phyloP scores from a whole-genome alignment of 2,888 invertebrate species.

The Trissonchulus sp. region DNA sequence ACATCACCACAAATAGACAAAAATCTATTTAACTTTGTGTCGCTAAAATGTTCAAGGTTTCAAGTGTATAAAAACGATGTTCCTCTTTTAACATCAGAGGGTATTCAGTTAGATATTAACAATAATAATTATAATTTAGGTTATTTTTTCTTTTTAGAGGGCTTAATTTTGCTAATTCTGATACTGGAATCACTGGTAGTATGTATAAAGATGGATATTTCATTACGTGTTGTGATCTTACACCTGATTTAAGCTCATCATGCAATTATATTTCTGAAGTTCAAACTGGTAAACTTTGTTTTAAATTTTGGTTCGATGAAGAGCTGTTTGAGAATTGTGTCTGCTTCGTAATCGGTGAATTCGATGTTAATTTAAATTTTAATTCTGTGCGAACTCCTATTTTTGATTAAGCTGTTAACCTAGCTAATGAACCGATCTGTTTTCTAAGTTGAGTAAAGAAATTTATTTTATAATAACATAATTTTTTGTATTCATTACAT shows the following conservation, averaged over 20 bases:
- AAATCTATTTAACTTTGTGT: too few species aligned
- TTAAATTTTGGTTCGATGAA: neutral
- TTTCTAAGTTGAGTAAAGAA: too few species aligned
- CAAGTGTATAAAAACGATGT: too few species aligned
- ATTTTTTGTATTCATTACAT: neutral
- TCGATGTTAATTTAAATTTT: neutral
- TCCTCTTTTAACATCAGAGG: too few species aligned
- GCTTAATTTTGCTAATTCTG: neutral
- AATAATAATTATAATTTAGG: too few species aligned
- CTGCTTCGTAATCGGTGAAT: neutral
- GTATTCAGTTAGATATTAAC: too few species aligned
- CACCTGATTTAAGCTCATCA: neutral
- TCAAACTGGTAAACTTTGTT: neutral
- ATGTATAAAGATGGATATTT: neutral
- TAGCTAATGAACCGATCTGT: too few species aligned
- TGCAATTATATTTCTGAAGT: constrained; percentile 2
- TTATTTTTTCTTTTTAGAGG: constrained; percentile 1
- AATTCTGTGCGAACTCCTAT: neutral
- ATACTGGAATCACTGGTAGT: neutral
- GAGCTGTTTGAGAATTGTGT: neutral
- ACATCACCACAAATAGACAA: too few species aligned
- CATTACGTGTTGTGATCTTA: neutral
- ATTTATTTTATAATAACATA: neutral
- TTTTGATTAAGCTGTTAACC: neutral
- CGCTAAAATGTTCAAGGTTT: too few species aligned